Conservation (phyloP, 2,888 invertebrate genomes). For the Calephelis perditalis region DNA sequence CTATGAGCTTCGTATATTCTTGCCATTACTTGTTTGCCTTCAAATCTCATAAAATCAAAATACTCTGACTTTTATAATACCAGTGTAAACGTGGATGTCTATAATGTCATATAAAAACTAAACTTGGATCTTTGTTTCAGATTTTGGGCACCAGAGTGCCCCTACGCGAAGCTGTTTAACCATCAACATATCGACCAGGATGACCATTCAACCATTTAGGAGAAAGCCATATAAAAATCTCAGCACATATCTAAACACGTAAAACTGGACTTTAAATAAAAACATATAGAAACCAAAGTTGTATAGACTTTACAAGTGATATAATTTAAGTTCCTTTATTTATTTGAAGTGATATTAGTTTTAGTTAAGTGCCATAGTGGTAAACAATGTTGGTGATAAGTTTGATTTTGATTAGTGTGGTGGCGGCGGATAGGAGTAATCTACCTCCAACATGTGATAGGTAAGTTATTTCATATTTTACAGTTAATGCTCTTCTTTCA, state of each 20-base stretch:
- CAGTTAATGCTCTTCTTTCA: too few relatives aligned
- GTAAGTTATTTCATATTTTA: slow-evolving; percentile 46
- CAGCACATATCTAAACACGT: slow-evolving; percentile 64
- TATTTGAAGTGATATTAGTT: slow-evolving; percentile 63
- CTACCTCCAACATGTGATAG: slow-evolving; percentile 76
- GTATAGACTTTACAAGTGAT: slow-evolving; percentile 38
- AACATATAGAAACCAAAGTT: slow-evolving; percentile 30
- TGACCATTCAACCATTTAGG: slow-evolving; percentile 53
- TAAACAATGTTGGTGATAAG: slow-evolving; percentile 46
- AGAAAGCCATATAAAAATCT: slow-evolving; percentile 58
- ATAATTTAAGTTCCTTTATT: slow-evolving; percentile 41
- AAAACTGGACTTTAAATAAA: slow-evolving; percentile 30
- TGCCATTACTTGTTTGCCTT: too few relatives aligned
- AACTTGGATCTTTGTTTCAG: slow-evolving; percentile 51
- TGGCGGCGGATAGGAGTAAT: slow-evolving; percentile 54
- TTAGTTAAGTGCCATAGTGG: slow-evolving; percentile 50
- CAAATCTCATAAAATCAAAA: too few relatives aligned
- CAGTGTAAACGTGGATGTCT: too few relatives aligned
- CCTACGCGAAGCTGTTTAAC: slow-evolving; percentile 30
- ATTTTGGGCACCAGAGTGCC: slow-evolving; percentile 42
- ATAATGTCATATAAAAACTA: neutral
- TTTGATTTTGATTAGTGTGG: slow-evolving; percentile 46
- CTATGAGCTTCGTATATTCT: too few relatives aligned
- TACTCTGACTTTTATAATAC: too few relatives aligned
- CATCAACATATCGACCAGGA: slow-evolving; percentile 49